Evolutionary conservation across 2,113 vertebrate genomes (phyloP), one percentile per base, ranked within the genome.

Genomic region (Epinephelus fuscoguttatus): DNA sequence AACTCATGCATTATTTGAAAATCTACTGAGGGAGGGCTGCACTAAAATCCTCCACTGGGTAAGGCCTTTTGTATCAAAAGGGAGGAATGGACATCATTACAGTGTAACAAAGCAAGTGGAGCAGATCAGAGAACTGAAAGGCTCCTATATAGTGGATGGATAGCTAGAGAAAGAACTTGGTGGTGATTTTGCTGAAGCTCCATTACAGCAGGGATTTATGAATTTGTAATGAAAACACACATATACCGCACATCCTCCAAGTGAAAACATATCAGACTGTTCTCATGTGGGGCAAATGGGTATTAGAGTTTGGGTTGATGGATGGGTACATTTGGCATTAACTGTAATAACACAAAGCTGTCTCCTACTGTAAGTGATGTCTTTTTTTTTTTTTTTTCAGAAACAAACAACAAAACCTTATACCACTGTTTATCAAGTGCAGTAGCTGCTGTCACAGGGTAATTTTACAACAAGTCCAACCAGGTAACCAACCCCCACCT

Each of bases 61-160:
- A 53, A 49, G 19, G 42, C 25, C 59, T 68, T 78, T 63, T 50
- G 14, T 70, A 56, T 50, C 53, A 53, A 59, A 70, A 63, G 19
- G 14, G 10, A 62, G 45, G 13, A 66, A 59, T 5, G 27, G 60
- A 59, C 40, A 72, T 82, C 62, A 81, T 84, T 76, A 77, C 14
- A 61, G 37, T 6, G 21, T 37, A 57, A 77, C 75, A 81, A 80
- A 88, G 75, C 68, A 68, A 88, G 74, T 70, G 18, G 56, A 74
- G 71, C 81, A 70, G 62, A 62, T 75, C 69, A 72, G 76, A 64
- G 60, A 80, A 10, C 25, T 55, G 15, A 18, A 33, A 47, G 27
- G 37, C 27, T 66, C 47, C 40, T 47, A 21, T 42, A 77, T 64
- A 25, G 23, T n/a, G 21, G 59, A 49, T 53, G 62, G 67, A 70